Conservation (phyloP, 2,797 vertebrate species). For the Acipenser transmontanus region DNA sequence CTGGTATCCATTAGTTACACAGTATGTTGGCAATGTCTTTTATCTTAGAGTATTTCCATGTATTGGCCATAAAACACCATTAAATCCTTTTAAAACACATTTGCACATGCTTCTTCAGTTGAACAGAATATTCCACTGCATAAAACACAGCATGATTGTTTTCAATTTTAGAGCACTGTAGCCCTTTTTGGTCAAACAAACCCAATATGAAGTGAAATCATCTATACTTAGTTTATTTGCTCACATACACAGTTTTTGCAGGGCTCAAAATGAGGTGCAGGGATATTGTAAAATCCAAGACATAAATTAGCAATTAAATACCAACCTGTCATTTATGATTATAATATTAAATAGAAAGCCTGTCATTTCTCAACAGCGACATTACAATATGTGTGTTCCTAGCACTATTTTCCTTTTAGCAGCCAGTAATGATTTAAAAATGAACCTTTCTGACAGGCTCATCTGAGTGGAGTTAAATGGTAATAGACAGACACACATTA, state of each 20-base stretch:
- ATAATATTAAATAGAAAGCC: background rate
- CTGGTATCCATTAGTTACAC: too few species aligned
- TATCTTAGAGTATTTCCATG: too few species aligned
- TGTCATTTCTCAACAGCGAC: constrained; percentile 13
- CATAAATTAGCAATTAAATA: constrained; percentile 17
- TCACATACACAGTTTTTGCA: background rate
- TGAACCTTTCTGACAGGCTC: constrained; percentile 11
- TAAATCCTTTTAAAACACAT: too few species aligned
- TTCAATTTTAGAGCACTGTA: too few species aligned
- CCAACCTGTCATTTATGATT: constrained; percentile 19
- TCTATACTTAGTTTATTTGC: too few species aligned
- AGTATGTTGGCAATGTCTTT: too few species aligned
- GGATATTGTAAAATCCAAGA: constrained; percentile 5
- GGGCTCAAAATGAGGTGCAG: constrained; percentile 6
- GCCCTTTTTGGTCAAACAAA: too few species aligned
- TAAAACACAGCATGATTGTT: too few species aligned
- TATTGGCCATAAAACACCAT: too few species aligned
- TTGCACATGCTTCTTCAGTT: too few species aligned
- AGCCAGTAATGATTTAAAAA: constrained; percentile 20
- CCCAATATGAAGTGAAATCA: too few species aligned
- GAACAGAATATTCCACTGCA: too few species aligned
- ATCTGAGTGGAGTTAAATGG: constrained; percentile 16
- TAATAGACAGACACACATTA: constrained; percentile 22
- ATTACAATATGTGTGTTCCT: constrained; percentile 13
- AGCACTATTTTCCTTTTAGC: constrained; percentile 9